A percentile compares a stretch with the other conserved stretches of the same genome.
Evolutionary conservation across 2,797 vertebrate species (phyloP).

Genomic region (Clarias pachynema): DNA sequence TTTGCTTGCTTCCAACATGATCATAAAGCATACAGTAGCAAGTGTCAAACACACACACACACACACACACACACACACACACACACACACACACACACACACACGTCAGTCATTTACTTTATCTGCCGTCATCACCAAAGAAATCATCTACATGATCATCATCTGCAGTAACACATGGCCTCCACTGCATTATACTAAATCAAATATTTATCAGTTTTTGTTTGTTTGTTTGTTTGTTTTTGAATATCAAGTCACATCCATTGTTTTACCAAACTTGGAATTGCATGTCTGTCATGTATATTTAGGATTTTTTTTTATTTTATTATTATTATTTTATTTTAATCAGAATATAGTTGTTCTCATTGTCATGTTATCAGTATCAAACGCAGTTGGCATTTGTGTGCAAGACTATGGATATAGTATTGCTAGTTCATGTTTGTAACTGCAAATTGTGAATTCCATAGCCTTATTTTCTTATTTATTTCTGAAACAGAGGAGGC

Average conservation of each 20-base stretch:
- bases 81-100: conserved; percentile 9
- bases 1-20: conserved; percentile 45
- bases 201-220: conserved; percentile 81
- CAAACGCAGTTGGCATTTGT: conserved; percentile 88
- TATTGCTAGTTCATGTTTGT: conserved; percentile 89
- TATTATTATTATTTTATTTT: conserved; percentile 64
- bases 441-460: conserved; percentile 98
- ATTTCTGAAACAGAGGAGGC: conserved; percentile 99
- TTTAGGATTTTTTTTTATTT: conserved; percentile 80
- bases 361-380: conserved; percentile 83
- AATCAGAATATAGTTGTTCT: conserved; percentile 86
- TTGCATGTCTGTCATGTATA: conserved; percentile 99
- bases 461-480: conserved; percentile 99
- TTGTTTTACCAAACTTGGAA: conserved; percentile 84
- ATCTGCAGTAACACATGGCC: conserved; percentile 74
- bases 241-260: conserved; percentile 85
- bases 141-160: conserved; percentile 50
- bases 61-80: conserved; percentile 8
- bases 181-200: conserved; percentile 82
- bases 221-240: too few relatives aligned
- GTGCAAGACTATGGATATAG: conserved; percentile 90
- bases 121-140: conserved; percentile 45
- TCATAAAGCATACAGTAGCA: conserved; percentile 38
- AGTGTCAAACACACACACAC: conserved; percentile 30
- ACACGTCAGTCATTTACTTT: conserved; percentile 40